A percentile compares a stretch with the other conserved stretches of the same genome.
These are phyloP conservation scores for Chromobotia macracanthus DNA, from an alignment of 2,797 vertebrate species.

Conservation along the genomic window DNA sequence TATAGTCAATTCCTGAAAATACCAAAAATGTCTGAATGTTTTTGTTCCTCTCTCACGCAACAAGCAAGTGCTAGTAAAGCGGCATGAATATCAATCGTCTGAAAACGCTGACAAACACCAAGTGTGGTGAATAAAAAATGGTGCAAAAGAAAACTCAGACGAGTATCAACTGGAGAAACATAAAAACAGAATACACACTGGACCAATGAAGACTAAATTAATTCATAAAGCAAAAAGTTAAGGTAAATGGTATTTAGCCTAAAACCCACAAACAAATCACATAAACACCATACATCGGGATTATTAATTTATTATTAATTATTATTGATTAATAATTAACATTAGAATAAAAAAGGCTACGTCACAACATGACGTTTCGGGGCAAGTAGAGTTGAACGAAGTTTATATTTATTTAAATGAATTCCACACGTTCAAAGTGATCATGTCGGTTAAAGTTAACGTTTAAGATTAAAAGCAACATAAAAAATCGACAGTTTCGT, in stretches of 20 bases:
- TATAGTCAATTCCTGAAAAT: too few relatives aligned
- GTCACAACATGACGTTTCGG: background rate
- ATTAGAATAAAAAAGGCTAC: background rate
- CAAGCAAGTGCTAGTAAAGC: too few relatives aligned
- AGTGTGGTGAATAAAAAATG: background rate
- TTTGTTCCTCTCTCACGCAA: too few relatives aligned
- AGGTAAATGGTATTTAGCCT: background rate
- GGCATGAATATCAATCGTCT: too few relatives aligned
- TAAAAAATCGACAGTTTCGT: background rate
- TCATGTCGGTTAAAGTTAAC: constrained; percentile 27
- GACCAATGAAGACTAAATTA: background rate
- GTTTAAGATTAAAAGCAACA: background rate
- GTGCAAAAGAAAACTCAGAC: background rate
- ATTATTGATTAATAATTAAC: too few relatives aligned
- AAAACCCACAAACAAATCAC: background rate
- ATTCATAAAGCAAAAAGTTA: background rate
- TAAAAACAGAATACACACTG: background rate
- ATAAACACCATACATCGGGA: too few relatives aligned
- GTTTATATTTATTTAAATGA: background rate
- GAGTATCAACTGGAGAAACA: background rate
- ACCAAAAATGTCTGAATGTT: too few relatives aligned
- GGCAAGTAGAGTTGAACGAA: background rate
- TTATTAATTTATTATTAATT: background rate
- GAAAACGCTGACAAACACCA: background rate
- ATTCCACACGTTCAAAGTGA: background rate